Percentiles rank a stretch among this genome's conserved stretches.
Evolutionary conservation across 2,888 invertebrate species (phyloP).

Genomic region (Folsomia candida): DNA sequence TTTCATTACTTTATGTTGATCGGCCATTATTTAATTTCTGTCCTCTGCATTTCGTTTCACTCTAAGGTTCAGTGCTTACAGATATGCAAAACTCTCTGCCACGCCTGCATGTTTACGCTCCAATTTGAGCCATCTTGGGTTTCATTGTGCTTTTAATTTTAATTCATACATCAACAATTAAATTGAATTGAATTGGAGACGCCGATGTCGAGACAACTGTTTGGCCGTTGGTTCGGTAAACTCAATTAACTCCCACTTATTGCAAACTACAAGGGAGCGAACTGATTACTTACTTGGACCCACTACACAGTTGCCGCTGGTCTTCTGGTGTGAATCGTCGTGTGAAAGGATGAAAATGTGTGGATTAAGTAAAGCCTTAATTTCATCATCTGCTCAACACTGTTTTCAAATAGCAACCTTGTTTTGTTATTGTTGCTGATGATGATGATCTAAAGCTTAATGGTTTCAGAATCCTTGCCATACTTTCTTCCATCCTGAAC

Average conservation of each 20-base stretch:
- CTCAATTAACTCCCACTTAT: background rate
- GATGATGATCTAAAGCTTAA: constrained; percentile 7
- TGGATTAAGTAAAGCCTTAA: constrained; percentile 1
- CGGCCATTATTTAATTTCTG: background rate
- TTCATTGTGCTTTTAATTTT: constrained; percentile 6
- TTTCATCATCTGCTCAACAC: background rate
- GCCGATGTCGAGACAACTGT: background rate
- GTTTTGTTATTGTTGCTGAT: constrained; percentile 4
- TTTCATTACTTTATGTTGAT: background rate
- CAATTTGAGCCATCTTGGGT: background rate
- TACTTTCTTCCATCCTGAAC: background rate
- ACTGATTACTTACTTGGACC: background rate
- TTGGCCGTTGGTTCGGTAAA: background rate
- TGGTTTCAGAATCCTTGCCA: background rate
- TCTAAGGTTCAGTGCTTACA: background rate
- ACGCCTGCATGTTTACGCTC: too few species aligned
- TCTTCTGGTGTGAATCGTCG: too few species aligned
- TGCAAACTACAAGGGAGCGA: background rate
- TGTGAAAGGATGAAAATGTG: background rate
- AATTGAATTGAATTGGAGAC: background rate
- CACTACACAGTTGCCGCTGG: background rate
- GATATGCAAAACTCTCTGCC: background rate
- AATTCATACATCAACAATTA: background rate
- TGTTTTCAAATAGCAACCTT: background rate
- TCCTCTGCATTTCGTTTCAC: background rate